Percentiles rank a stretch among this genome's conserved stretches.
Evolutionary conservation across 64 coral and sea anemone genomes (phyloP).

Genomic region (Acropora tenuis): DNA sequence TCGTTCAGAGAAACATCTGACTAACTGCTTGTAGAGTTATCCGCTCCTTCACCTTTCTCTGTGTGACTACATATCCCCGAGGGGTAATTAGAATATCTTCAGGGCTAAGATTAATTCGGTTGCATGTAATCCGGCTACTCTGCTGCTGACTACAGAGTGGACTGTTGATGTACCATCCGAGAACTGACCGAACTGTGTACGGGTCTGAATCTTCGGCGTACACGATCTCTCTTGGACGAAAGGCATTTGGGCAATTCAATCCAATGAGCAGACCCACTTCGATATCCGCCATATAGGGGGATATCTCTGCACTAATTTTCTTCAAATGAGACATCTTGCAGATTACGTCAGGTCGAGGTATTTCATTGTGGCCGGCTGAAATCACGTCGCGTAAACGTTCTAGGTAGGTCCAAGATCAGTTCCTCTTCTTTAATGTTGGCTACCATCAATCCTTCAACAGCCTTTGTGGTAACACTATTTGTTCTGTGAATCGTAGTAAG

Average conservation of each 20-base stretch:
- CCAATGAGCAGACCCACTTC: conserved; percentile 78
- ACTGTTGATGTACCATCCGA: conserved; percentile 69
- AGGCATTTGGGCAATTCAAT: conserved; percentile 58
- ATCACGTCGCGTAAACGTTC: conserved; percentile 1
- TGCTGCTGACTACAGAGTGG: background rate
- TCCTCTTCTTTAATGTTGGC: too few relatives aligned
- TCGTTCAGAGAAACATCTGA: conserved; percentile 65
- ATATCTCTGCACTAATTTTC: background rate
- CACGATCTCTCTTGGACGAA: conserved; percentile 66
- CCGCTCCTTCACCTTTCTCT: conserved; percentile 40
- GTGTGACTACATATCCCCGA: background rate
- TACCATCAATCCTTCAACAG: conserved; percentile 23
- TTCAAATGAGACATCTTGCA: conserved; percentile 47
- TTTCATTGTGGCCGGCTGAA: conserved; percentile 62
- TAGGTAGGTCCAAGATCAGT: too few relatives aligned
- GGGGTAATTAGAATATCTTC: background rate
- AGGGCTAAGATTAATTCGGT: background rate
- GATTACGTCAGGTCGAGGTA: conserved; percentile 51
- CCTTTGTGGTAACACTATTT: conserved; percentile 37
- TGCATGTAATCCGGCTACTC: background rate
- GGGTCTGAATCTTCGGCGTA: conserved; percentile 46
- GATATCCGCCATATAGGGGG: conserved; percentile 55
- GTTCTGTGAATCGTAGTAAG: conserved; percentile 72
- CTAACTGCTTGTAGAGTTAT: conserved; percentile 45
- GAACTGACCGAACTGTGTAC: conserved; percentile 59